Evolutionary conservation across 2,113 vertebrate genomes (phyloP), one percentile per base, ranked within the genome.

Genomic region (Silurus asotus): DNA sequence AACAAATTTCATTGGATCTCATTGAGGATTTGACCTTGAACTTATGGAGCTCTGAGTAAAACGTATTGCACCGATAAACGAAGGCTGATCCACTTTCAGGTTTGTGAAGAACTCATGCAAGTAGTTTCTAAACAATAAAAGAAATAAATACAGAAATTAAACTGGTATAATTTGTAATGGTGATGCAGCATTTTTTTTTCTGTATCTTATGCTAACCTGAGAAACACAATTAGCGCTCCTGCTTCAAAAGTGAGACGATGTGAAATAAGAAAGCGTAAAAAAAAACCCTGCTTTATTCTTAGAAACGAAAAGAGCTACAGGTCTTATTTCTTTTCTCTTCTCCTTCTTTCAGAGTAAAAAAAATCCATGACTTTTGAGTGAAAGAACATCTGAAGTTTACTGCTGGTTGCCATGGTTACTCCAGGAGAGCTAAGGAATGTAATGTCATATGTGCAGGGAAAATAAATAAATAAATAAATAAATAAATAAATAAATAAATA

Each of bases 201-300:
- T 17, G 13, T 77, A 25, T 45, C 83, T 77, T 49, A 51, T 6
- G 8, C 64, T 37, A 53, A 76, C 58, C 59, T 64, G 67, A 49
- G 28, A 84, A 87, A 79, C 90, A 87, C 78, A 94, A 92, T 91
- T 92, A 93, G 88, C 78, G 20, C 79, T 87, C 59, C 86, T 77
- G 69, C 88, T 87, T 72, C 5, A 86, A 49, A 61, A 87, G 86
- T 87, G 65, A 82, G 87, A 84, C 25, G 81, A 49, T 77, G 87
- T 89, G 88, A 91, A 91, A 20, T 89, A 88, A 88, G 69, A 75
- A n/a, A 3, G 75, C n/a, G 59, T 74, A 48, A 23, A 58, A 64
- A 53, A 74, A 53, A 79, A 19, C 48, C 86, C 85, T 89, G 86
- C 91, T 82, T 86, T 92, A 77, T 90, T 88, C 83, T 93, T 92